These are phyloP conservation scores for Toxotes lorentzi DNA, from an alignment of 2,797 vertebrate species.

Conservation along the genomic window DNA sequence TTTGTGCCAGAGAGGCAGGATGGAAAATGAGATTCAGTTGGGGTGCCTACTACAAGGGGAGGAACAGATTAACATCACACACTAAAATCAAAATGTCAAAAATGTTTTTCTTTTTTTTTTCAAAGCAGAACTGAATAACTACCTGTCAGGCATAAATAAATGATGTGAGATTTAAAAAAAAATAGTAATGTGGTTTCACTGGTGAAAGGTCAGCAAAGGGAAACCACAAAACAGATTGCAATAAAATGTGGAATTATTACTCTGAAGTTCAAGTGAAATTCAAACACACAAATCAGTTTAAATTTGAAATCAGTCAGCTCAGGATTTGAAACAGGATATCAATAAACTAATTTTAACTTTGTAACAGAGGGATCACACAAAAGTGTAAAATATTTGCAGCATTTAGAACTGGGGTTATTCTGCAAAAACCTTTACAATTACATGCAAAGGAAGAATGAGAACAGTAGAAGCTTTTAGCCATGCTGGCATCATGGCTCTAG, in stretches of 20 bases:
- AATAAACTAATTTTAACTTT: slow-evolving; percentile 48
- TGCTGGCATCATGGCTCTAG: not conserved
- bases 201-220: slow-evolving; percentile 23
- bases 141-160: slow-evolving; percentile 18
- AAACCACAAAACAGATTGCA: slow-evolving; percentile 15
- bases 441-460: not conserved
- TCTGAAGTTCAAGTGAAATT: slow-evolving; percentile 22
- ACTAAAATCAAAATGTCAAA: slow-evolving; percentile 23
- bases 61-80: slow-evolving; percentile 25
- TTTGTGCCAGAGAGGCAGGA: slow-evolving; percentile 53
- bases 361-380: slow-evolving; percentile 26
- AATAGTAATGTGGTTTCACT: slow-evolving; percentile 27
- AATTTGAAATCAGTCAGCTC: slow-evolving; percentile 39
- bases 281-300: slow-evolving; percentile 43
- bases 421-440: not conserved
- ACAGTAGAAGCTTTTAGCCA: not conserved
- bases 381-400: slow-evolving; percentile 25
- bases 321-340: slow-evolving; percentile 12
- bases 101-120: slow-evolving; percentile 21
- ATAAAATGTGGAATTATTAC: slow-evolving; percentile 30
- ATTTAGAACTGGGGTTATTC: slow-evolving; percentile 38
- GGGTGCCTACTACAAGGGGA: slow-evolving; percentile 20
- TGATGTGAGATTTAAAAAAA: slow-evolving; percentile 23
- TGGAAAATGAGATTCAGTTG: slow-evolving; percentile 61
- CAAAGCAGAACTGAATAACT: slow-evolving; percentile 18